These are phyloP conservation scores for Synanthedon tipuliformis DNA, from an alignment of 2,888 invertebrate genomes.

Conservation along the genomic window DNA sequence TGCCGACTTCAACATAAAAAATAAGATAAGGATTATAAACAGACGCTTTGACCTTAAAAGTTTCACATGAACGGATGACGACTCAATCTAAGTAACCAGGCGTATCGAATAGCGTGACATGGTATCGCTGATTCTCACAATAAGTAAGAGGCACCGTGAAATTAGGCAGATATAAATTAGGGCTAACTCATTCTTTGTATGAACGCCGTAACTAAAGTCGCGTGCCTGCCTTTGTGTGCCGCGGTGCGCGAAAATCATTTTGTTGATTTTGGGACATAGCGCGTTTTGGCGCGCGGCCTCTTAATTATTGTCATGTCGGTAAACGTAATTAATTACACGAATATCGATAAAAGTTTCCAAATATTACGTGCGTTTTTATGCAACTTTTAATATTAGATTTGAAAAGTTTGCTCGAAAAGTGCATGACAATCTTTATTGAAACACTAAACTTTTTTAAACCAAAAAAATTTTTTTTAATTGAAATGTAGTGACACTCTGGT, in stretches of 20 bases:
- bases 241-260: conserved; percentile 46
- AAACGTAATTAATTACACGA: conserved; percentile 43
- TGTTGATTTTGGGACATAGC: conserved; percentile 52
- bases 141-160: conserved; percentile 60
- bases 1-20: no score
- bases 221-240: conserved; percentile 50
- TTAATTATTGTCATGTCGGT: conserved; percentile 24
- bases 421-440: no score
- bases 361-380: no score
- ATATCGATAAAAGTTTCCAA: neutral
- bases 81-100: conserved; percentile 52
- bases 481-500: no score
- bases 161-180: conserved; percentile 57
- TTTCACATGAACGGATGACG: conserved; percentile 29
- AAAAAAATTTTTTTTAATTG: no score
- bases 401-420: no score
- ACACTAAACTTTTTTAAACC: no score
- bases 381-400: no score
- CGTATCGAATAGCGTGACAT: conserved; percentile 58
- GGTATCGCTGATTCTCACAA: conserved; percentile 56
- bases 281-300: conserved; percentile 22
- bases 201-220: conserved; percentile 48
- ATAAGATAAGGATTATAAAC: conserved; percentile 3
- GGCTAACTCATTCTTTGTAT: conserved; percentile 42
- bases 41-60: conserved; percentile 11